Percentiles rank a stretch among this genome's conserved stretches.
Evolutionary conservation across 2,888 invertebrate genomes (phyloP).

Genomic region (Antheraea yamamai): DNA sequence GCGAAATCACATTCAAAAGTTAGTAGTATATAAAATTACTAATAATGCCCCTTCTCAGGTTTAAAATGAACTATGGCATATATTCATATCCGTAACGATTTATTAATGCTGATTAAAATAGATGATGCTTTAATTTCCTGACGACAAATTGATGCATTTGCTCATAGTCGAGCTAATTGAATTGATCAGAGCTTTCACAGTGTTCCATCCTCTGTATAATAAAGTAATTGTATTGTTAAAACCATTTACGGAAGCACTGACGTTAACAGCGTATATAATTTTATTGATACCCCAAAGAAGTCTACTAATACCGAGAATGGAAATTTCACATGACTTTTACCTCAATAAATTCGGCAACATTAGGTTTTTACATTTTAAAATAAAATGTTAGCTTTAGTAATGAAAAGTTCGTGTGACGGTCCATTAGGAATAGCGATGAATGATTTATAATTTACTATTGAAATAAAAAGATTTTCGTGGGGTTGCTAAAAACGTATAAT

Average conservation of each 20-base stretch:
- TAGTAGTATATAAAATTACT: not conserved
- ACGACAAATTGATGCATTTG: conserved; percentile 55
- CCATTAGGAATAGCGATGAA: not conserved
- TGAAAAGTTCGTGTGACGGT: not conserved
- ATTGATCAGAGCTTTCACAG: conserved; percentile 44
- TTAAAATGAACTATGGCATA: conserved; percentile 35
- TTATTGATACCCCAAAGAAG: not conserved
- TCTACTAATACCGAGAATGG: not conserved
- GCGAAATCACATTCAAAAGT: too few species aligned
- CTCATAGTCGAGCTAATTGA: conserved; percentile 48
- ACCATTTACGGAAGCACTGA: conserved; percentile 2
- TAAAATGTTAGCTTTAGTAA: not conserved
- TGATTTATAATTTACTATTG: not conserved
- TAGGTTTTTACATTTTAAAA: not conserved
- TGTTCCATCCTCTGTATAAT: conserved; percentile 31
- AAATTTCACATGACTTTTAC: not conserved
- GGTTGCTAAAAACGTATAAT: not conserved
- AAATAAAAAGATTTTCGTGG: not conserved
- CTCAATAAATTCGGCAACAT: not conserved
- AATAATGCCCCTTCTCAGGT: not conserved
- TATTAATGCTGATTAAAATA: conserved; percentile 48
- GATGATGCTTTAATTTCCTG: conserved; percentile 53
- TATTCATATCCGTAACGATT: conserved; percentile 29
- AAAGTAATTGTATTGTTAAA: conserved; percentile 17
- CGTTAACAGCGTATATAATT: not conserved